Conservation (phyloP, 2,797 vertebrate species). For the Scleropages formosus region DNA sequence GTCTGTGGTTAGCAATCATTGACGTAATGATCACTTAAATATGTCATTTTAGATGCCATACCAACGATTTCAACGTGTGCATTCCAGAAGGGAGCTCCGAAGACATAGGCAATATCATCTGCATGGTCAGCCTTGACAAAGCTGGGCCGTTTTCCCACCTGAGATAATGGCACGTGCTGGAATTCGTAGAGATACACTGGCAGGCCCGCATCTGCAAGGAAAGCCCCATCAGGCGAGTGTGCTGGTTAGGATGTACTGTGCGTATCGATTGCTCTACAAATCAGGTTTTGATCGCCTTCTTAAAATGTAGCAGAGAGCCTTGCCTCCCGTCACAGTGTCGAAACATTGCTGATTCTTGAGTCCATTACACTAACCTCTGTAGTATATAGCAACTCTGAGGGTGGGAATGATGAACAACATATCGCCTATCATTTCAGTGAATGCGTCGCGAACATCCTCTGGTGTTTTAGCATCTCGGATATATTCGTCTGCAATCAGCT, state of each 20-base stretch:
- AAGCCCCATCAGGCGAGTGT: no score
- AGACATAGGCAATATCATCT: constrained; percentile 76
- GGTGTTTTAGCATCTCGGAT: constrained; percentile 61
- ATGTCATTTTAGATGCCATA: constrained; percentile 35
- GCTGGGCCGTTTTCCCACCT: constrained; percentile 58
- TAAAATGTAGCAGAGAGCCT: not conserved
- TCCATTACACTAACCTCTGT: constrained; percentile 69
- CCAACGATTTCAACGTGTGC: constrained; percentile 58
- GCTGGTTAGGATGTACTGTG: not conserved
- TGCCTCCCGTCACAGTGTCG: no score
- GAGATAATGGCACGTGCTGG: constrained; percentile 61
- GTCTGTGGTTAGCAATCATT: not conserved
- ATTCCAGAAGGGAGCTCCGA: constrained; percentile 76
- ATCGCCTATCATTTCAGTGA: constrained; percentile 76
- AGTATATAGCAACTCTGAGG: constrained; percentile 66
- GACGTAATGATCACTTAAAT: no score
- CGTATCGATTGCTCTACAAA: not conserved
- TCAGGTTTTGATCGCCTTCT: not conserved
- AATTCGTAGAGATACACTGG: constrained; percentile 86
- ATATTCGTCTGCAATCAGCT: constrained; percentile 65
- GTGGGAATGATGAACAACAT: constrained; percentile 68
- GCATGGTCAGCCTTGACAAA: constrained; percentile 84
- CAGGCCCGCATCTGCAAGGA: constrained; percentile 66
- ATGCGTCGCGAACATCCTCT: constrained; percentile 64
- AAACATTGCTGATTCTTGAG: no score